Evolutionary conservation across 2,888 invertebrate species (phyloP).

Genomic region (Muscina levida): DNA sequence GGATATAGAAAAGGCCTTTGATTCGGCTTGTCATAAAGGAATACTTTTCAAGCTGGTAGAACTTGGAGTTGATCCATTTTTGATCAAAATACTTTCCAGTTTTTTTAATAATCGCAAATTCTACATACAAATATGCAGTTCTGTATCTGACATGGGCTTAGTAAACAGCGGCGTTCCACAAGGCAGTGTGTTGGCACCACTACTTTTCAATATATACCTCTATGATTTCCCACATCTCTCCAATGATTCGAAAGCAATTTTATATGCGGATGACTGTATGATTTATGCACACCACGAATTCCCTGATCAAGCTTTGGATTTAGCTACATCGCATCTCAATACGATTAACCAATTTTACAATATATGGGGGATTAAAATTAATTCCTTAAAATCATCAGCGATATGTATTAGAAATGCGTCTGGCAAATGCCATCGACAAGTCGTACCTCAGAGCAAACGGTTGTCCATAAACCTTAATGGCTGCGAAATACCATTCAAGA

Average conservation of each 20-base stretch:
- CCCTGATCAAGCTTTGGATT: not conserved
- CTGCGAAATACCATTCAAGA: no score
- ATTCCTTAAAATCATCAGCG: not conserved
- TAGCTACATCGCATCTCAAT: not conserved
- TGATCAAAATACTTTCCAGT: conserved; percentile 12
- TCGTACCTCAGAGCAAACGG: no score
- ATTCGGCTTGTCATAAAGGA: conserved; percentile 7
- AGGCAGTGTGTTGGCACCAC: conserved; percentile 28
- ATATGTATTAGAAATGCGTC: no score
- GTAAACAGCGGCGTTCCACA: conserved; percentile 26
- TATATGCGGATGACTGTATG: no score
- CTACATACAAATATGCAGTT: not conserved
- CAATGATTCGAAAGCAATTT: no score
- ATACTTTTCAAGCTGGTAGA: not conserved
- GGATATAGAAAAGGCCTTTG: conserved; percentile 35
- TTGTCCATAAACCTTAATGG: no score
- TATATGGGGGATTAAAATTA: not conserved
- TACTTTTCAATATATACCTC: no score
- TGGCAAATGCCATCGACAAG: conserved; percentile 1
- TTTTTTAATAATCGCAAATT: conserved; percentile 14
- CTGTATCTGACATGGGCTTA: not conserved
- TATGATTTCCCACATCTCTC: no score
- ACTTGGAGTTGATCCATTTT: not conserved
- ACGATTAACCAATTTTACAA: conserved; percentile 3
- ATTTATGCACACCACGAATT: conserved; percentile 2